Evolutionary conservation across 2,113 vertebrate genomes (phyloP), one percentile per base, ranked within the genome.

Genomic region (Tiliqua scincoides): DNA sequence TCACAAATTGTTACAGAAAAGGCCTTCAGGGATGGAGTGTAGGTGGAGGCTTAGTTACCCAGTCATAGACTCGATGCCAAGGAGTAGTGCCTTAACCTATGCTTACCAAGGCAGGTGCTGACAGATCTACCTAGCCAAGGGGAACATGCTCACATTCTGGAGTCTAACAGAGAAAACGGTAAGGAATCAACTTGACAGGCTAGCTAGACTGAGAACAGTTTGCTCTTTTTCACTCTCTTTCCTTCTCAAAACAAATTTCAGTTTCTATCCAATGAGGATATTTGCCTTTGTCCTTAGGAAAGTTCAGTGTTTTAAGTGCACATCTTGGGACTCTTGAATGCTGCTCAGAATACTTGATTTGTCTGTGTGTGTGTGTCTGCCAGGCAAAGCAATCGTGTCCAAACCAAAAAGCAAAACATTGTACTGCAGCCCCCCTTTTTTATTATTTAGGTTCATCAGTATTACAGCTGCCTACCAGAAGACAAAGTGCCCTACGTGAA

Each of bases 401-500:
- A 30, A 88, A 79, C 5, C 76, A 68, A 72, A 81, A 86, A 37
- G 18, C 76, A 78, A 88, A 78, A 80, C 62, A 87, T 82, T 87
- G 48, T 88, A 84, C 87, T 88, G 59, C 84, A 94, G 89, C 67
- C 25, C 77, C 68, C n/a, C 86, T 78, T 94, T 82, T 89, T 90
- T 89, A 62, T 77, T 88, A 70, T 65, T 0, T 96, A 99, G 99
- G 99, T 99, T 72, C 98, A 99, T 94, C 99, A 98, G 95, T 99
- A 99, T 93, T 99, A 99, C 92, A 99, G 98, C 97, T 99, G 98
- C 86, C 97, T 99, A 89, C 99, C 99, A 0, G 99, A 99, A 94
- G 99, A 99, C 94, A 99, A 99, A 94, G 98, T 99, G 65, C 99
- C 99, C 57, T 99, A 99, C 5, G 98, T 99, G 90, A 99, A 99